Evolutionary conservation across 2,797 vertebrate species (phyloP), one percentile per base, ranked within the genome.

Genomic region (Vireo griseus): DNA sequence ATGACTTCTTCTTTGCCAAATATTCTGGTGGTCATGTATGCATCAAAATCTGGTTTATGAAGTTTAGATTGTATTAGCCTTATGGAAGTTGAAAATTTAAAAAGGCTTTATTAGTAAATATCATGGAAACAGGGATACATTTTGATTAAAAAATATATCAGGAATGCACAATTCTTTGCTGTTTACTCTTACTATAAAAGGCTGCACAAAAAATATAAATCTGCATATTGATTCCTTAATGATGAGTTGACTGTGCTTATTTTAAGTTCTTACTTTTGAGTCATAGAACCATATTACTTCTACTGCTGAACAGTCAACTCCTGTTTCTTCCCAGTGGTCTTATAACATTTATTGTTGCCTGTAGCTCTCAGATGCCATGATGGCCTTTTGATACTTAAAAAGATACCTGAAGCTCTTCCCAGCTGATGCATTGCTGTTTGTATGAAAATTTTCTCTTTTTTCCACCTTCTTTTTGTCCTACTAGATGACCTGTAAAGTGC

Each of bases 1-100:
- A 3, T 92, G 68, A 83, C 96, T 72, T 72, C 18, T 93, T 87
- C 67, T 78, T 96, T 97, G 59, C 58, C 90, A 96, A 86, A 83
- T 93, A 42, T 42, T 92, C 65, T 92, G 71, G 84, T 87, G 76
- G 71, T 88, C 28, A 22, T 94, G 6, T 90, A 51, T 90, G 39
- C 69, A 92, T 91, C 28, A 31, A 93, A 78, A 67, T 61, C 50
- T 87, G 10, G 55, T 95, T 51, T 67, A 63, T 24, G 57, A 94
- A 84, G 25, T 90, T 95, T 92, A 95, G 65, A 95, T 80, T 80
- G 39, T 83, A 48, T 67, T 95, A 78, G 26, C 61, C 29, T 92
- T 45, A 62, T 42, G 50, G 51, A 93, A 74, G 73, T 55, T 52
- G 67, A 69, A 71, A 73, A 86, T 95, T 96, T 90, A 59, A 76